phyloP scores from a whole-genome alignment of 2,888 invertebrate species.

The Diaprepes abbreviatus region DNA sequence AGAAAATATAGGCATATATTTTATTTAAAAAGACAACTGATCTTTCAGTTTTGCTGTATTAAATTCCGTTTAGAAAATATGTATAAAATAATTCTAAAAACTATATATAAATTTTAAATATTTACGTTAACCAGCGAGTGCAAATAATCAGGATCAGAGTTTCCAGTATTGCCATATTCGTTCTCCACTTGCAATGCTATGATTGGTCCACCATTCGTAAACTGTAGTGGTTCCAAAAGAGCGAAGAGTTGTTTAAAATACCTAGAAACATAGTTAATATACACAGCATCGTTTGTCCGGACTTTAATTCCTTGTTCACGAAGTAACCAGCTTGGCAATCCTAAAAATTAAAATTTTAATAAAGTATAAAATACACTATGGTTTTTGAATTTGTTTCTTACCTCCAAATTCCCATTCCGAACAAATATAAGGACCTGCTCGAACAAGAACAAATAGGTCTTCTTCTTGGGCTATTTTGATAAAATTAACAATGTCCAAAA shows the following conservation, averaged over 20 bases:
- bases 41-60: no score
- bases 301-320: slow-evolving; percentile 67
- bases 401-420: slow-evolving; percentile 83
- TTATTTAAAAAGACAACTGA: no score
- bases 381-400: neutral
- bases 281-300: slow-evolving; percentile 58
- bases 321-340: slow-evolving; percentile 60
- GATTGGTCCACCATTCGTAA: slow-evolving; percentile 85
- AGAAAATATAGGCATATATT: no score
- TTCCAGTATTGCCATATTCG: slow-evolving; percentile 71
- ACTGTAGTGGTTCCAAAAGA: slow-evolving; percentile 69
- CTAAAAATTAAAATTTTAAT: neutral
- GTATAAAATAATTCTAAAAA: no score
- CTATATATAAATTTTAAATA: no score
- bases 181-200: slow-evolving; percentile 93
- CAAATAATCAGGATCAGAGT: slow-evolving; percentile 63
- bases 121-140: slow-evolving; percentile 61
- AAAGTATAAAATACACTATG: neutral
- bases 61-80: no score
- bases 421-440: slow-evolving; percentile 93
- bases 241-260: slow-evolving; percentile 70
- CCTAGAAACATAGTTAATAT: slow-evolving; percentile 65
- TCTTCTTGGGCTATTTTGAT: slow-evolving; percentile 81
- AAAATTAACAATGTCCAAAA: slow-evolving; percentile 75
- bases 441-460: slow-evolving; percentile 82